Conservation (phyloP, 2,797 vertebrate species). For the Balearica regulorum region DNA sequence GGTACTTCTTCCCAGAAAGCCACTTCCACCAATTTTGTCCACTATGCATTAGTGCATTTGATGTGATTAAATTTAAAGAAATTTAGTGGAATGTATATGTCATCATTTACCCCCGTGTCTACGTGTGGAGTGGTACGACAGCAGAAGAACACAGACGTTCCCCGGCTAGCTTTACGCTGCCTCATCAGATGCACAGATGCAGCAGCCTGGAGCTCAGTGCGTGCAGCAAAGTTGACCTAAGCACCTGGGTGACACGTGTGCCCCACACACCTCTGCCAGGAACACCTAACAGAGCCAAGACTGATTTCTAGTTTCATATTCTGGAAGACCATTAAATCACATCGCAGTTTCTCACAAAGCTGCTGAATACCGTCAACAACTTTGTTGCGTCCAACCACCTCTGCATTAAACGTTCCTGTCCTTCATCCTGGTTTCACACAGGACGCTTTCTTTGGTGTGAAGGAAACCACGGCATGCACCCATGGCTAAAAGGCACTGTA, state of each 20-base stretch:
- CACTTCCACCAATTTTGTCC: neutral
- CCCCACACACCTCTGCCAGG: neutral
- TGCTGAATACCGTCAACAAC: neutral
- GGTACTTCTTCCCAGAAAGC: neutral
- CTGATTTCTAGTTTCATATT: neutral
- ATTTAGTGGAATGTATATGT: neutral
- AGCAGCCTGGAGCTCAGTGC: neutral
- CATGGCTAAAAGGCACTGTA: neutral
- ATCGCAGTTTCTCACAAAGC: neutral
- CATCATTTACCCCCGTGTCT: no score
- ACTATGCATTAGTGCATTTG: neutral
- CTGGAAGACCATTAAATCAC: neutral
- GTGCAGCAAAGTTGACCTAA: neutral
- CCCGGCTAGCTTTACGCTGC: neutral
- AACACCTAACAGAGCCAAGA: neutral
- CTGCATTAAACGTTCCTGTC: neutral
- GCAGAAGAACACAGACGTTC: neutral
- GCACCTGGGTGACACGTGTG: rapidly evolving
- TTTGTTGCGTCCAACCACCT: neutral
- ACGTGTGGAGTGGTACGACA: rapidly evolving
- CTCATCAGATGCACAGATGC: neutral
- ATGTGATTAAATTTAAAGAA: neutral
- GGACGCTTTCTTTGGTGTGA: neutral
- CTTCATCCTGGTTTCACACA: neutral
- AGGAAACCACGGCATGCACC: neutral